Base-by-base conservation (phyloP, 2,888 invertebrate genomes). In the Ophion ventricosus region DNA sequence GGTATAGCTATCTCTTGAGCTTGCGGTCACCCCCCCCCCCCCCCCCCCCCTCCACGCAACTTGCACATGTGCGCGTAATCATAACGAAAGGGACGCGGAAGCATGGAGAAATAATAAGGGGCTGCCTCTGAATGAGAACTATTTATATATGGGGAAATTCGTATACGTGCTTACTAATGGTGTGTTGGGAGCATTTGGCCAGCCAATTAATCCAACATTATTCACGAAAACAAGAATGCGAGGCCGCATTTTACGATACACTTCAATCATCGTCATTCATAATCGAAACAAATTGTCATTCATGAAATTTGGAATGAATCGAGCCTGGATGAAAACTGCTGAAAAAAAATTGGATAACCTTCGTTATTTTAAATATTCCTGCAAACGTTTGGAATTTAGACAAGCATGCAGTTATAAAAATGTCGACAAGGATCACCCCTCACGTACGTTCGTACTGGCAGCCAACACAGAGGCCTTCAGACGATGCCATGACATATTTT, bases 121-220 rank as follows among this genome's bases (percentile, higher is more conserved):
- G 40, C 59, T 26, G 40, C 11, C 61, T 61, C 1, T 23, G 14
- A 76, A 74, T 83, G 84, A 80, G 83, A 73, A 77, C 82, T 35
- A 49, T 56, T 20, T 54, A 35, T 64, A 56, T 54, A 54, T 49
- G 59, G 23, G 66, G 82, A 83, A 81, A 72, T 82, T 79, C 80
- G 80, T 74, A 83, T 81, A 84, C 81, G 74, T 78, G 77, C 84
- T 40, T 35, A 54, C 54, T 54, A 87, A 87, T 85, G 83, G 73
- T 77, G 81, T 78, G 69, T 76, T 79, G 63, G 79, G 25, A 74
- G 76, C 82, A 82, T 82, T 85, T 79, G 84, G 80, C 83, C 63
- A 66, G 69, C 61, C 80, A 79, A 85, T 87, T 86, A 86, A 88
- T 84, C 80, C 61, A 61, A 85, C 76, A 87, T 85, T 82, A 85